Conservation (phyloP, 2,113 vertebrate species). For the Sprattus sprattus region DNA sequence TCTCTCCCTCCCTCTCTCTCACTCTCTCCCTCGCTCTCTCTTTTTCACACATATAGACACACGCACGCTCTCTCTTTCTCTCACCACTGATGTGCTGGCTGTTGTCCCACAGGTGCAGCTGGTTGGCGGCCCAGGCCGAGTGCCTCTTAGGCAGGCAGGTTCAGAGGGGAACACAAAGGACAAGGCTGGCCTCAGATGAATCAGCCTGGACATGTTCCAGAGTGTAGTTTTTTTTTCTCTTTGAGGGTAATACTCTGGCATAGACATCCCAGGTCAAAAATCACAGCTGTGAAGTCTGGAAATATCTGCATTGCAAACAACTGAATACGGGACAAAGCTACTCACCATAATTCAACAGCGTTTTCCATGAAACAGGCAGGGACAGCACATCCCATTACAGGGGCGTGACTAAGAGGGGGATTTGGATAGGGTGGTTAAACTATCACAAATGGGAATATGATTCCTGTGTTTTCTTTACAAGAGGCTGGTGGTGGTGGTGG, state of each 20-base stretch:
- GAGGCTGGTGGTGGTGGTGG: not conserved
- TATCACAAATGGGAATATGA: not conserved
- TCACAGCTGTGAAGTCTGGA: not conserved
- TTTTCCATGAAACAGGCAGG: not conserved
- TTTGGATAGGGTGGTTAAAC: not conserved
- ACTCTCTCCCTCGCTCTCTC: not conserved
- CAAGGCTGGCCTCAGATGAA: not conserved
- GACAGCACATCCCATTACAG: not conserved
- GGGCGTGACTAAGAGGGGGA: not conserved
- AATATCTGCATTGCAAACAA: not conserved
- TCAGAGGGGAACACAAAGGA: not conserved
- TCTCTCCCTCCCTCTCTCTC: not conserved
- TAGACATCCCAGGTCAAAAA: not conserved
- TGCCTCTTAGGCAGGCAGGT: not conserved
- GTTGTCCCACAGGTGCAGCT: not conserved
- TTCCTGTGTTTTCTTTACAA: not conserved
- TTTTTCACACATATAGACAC: not conserved
- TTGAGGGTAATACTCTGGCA: not conserved
- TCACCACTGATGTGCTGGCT: not conserved
- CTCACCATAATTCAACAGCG: not conserved
- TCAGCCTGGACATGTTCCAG: not conserved
- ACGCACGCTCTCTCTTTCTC: not conserved
- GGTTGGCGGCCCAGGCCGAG: not conserved
- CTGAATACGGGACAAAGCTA: not conserved
- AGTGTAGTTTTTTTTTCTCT: not conserved